Evolutionary conservation across 2,888 invertebrate species (phyloP), one percentile per base, ranked within the genome.

Genomic region (Orchesellides sinensis): DNA sequence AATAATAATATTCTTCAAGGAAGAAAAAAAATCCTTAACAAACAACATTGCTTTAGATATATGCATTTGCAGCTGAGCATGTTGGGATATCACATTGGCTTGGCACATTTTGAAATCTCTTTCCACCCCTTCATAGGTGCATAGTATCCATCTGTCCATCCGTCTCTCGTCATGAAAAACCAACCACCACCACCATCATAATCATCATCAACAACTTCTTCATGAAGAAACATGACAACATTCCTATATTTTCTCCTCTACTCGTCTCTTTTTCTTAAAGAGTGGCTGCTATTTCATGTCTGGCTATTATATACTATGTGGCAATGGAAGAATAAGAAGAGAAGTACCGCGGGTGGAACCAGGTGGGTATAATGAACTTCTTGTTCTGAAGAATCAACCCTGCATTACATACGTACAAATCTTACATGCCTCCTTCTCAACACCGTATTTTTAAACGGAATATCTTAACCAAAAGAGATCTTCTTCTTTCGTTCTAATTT

Each of bases 341-440:
- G 23, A 29, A 27, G 23, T 66, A 66, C 59, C 59, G 59, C 66
- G 75, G 75, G 66, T 66, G 75, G 75, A 66, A 75, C 75, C 75
- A 65, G 75, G 66, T 75, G 75, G 75, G 75, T 75, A 75, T 75
- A 75, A 75, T 75, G 75, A 75, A 75, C 75, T 74, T 19, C 65
- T 45, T 66, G 2, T 40, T 40, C 2, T n/a, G 6, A 21, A 54
- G 49, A 54, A 21, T 6, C 32, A 32, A 59, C 59, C 70, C 40
- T 27, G 45, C 25, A 21, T n/a, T 45, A 52, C 52, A 17, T 27
- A 8, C n/a, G 5, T 5, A 17, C 54, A 54, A 54, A 21, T n/a
- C 3, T 54, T 4, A 21, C 21, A 4, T 19, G 17, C 54, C 17
- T 54, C 19, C 6, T 35, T 12, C 6, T 35, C 40, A 35, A 35